Evolutionary conservation across 2,797 vertebrate species (phyloP).

Genomic region (Fistularia commersonii): DNA sequence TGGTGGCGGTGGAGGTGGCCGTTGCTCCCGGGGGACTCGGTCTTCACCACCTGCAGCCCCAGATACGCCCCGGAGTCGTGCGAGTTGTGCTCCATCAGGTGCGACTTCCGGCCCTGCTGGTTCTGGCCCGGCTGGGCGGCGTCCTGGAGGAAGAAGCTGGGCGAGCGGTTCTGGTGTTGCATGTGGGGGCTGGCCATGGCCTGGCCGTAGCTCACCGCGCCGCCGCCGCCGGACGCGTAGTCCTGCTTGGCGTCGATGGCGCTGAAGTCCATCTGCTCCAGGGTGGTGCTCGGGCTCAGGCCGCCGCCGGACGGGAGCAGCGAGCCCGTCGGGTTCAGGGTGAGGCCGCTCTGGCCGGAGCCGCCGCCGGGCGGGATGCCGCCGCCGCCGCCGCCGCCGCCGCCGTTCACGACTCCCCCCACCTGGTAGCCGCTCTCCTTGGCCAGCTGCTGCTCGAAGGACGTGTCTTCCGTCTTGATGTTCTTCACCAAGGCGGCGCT

Average conservation of each 20-base stretch:
- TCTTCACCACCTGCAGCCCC: constrained; percentile 85
- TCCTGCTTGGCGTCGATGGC: constrained; percentile 98
- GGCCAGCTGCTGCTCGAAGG: constrained; percentile 96
- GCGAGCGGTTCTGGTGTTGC: constrained; percentile 91
- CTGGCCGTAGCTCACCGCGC: constrained; percentile 81
- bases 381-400: too few species aligned
- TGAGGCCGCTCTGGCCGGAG: constrained; percentile 80
- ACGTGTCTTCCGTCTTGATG: constrained; percentile 97
- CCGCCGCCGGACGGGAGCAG: constrained; percentile 94
- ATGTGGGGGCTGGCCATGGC: constrained; percentile 89
- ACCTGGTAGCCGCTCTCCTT: constrained; percentile 84
- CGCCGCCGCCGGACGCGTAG: constrained; percentile 76
- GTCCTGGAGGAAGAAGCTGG: constrained; percentile 98
- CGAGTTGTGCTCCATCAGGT: constrained; percentile 78
- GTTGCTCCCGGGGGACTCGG: constrained; percentile 80
- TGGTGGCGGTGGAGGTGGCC: constrained; percentile 76
- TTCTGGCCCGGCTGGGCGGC: constrained; percentile 79
- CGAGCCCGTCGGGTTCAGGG: constrained; percentile 83
- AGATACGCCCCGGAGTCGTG: constrained; percentile 74
- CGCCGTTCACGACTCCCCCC: constrained; percentile 71
- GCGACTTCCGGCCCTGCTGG: constrained; percentile 75
- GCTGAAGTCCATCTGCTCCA: constrained; percentile 99
- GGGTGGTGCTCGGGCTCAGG: constrained; percentile 95
- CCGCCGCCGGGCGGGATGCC: constrained; percentile 78
- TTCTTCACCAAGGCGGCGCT: constrained; percentile 86